Conservation (phyloP, 2,113 vertebrate species). For the Mionectes macconnelli region DNA sequence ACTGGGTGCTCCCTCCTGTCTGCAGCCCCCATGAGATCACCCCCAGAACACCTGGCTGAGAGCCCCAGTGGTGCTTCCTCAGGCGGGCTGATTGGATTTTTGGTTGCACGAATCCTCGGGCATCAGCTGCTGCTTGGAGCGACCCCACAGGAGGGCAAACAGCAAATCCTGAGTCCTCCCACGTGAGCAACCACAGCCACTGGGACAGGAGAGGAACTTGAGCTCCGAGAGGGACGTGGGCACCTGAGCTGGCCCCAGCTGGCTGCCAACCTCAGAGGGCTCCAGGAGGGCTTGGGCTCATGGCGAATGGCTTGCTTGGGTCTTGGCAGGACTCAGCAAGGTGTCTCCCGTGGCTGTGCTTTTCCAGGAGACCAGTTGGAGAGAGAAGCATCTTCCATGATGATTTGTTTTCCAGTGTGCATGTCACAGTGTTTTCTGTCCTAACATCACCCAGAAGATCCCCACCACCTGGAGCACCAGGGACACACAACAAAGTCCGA, state of each 20-base stretch:
- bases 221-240: fast-evolving
- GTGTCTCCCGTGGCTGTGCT: background rate
- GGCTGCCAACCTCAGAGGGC: background rate
- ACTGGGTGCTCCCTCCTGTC: background rate
- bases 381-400: background rate
- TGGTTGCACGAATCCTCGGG: background rate
- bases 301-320: background rate
- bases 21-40: background rate
- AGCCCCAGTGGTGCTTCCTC: background rate
- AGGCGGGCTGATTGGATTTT: background rate
- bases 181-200: fast-evolving
- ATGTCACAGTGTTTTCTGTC: background rate
- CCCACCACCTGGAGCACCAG: background rate
- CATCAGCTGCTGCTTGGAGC: background rate
- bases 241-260: background rate
- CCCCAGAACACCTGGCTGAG: fast-evolving
- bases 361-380: background rate
- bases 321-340: background rate
- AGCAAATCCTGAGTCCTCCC: fast-evolving
- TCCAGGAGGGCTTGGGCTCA: background rate
- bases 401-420: background rate
- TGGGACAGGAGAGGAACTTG: background rate
- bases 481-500: fast-evolving
- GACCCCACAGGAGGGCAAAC: background rate
- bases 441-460: background rate